A percentile compares a stretch with the other conserved stretches of the same genome.
Evolutionary conservation across 2,113 vertebrate genomes (phyloP).

Genomic region (Chamaetylas fuelleborni): DNA sequence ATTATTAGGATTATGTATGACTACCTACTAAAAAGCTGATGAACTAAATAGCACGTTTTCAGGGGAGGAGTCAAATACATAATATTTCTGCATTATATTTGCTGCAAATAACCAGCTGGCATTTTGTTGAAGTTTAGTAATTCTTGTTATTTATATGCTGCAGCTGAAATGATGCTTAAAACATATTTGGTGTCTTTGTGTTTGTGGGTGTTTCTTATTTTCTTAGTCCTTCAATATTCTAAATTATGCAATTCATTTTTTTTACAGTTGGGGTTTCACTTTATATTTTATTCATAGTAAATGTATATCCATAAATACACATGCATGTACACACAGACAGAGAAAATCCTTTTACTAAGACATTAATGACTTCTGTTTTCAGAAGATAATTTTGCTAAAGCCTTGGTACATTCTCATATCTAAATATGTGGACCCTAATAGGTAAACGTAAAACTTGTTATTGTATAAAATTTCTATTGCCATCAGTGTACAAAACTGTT

Average conservation of each 20-base stretch:
- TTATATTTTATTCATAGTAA: conserved; percentile 66
- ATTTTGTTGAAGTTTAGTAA: conserved; percentile 3
- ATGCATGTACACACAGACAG: not conserved
- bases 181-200: not conserved
- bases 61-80: not conserved
- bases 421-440: not conserved
- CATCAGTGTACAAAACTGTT: not conserved
- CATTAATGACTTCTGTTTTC: conserved; percentile 50
- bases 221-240: conserved; percentile 5
- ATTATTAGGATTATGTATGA: not conserved
- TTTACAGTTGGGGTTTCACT: conserved; percentile 11
- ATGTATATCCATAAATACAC: conserved; percentile 42
- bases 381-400: conserved; percentile 40
- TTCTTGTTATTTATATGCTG: not conserved
- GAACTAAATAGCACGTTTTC: not conserved
- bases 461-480: conserved; percentile 11
- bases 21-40: not conserved
- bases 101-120: not conserved
- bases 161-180: not conserved
- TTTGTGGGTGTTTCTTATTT: not conserved
- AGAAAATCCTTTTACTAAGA: conserved; percentile 36
- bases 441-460: not conserved
- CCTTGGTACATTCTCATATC: conserved; percentile 14
- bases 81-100: not conserved
- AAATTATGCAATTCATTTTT: conserved; percentile 30